Percentiles rank a stretch among this genome's conserved stretches.
Evolutionary conservation across 2,797 vertebrate genomes (phyloP).

Genomic region (Vultur gryphus): DNA sequence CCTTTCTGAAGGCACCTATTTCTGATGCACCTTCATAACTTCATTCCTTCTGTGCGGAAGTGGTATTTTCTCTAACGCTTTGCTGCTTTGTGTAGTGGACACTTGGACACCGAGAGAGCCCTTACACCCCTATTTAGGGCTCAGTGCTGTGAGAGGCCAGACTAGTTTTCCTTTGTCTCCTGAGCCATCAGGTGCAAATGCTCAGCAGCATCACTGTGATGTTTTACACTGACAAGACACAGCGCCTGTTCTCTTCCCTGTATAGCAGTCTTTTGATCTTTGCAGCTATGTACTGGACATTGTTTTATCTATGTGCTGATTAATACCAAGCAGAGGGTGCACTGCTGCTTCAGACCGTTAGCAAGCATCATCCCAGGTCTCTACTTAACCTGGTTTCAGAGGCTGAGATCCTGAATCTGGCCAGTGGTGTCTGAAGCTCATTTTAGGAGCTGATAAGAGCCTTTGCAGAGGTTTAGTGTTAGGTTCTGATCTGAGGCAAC

Average conservation of each 20-base stretch:
- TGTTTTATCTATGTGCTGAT: accelerated
- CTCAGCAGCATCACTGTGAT: neutral
- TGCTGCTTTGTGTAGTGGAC: neutral
- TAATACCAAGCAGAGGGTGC: neutral
- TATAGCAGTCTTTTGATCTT: neutral
- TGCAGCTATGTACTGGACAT: neutral
- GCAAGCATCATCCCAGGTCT: neutral
- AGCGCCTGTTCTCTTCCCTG: neutral
- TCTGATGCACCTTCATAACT: neutral
- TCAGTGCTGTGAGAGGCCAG: neutral
- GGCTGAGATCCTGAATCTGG: neutral
- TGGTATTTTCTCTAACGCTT: neutral
- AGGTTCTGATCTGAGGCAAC: neutral
- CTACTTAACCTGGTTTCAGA: neutral
- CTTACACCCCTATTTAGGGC: neutral
- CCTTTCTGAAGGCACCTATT: neutral
- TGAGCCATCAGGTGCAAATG: neutral
- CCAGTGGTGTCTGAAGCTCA: neutral
- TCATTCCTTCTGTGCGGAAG: neutral
- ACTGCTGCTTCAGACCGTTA: neutral
- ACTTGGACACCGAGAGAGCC: neutral
- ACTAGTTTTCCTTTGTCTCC: neutral
- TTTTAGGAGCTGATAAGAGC: neutral
- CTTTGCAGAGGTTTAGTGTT: neutral
- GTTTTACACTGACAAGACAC: neutral